A percentile compares a stretch with the other conserved stretches of the same genome.
phyloP scores from a whole-genome alignment of 2,113 vertebrate species.

The Tenebrosternarchus preto region DNA sequence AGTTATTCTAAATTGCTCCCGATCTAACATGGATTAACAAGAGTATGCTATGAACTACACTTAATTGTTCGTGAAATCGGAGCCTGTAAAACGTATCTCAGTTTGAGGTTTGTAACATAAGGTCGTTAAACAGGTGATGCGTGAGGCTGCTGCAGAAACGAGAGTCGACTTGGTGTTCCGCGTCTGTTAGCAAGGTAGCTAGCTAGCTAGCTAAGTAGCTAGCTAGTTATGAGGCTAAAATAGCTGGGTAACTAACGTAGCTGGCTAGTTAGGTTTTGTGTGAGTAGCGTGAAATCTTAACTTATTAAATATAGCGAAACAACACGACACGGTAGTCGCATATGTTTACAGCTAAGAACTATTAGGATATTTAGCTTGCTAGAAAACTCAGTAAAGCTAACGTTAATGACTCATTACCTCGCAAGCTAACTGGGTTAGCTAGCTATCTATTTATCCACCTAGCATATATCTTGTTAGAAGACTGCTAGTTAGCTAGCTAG shows the following conservation, averaged over 20 bases:
- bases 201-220: conserved; percentile 13
- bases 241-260: neutral
- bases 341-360: too few species aligned
- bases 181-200: conserved; percentile 28
- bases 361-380: too few species aligned
- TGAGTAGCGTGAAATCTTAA: too few species aligned
- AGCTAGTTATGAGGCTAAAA: too few species aligned
- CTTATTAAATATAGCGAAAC: too few species aligned
- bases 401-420: neutral
- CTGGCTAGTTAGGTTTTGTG: neutral
- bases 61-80: neutral
- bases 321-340: too few species aligned
- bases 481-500: conserved; percentile 38
- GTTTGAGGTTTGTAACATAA: conserved; percentile 33
- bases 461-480: neutral
- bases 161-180: conserved; percentile 25
- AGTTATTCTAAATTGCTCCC: conserved; percentile 67
- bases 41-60: conserved; percentile 10
- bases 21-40: conserved; percentile 57
- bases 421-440: neutral
- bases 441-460: neutral
- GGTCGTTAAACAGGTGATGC: conserved; percentile 61
- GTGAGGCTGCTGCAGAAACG: conserved; percentile 32
- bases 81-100: conserved; percentile 27
- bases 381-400: too few species aligned